These are phyloP conservation scores for Plumapathes pennacea DNA, from an alignment of 92 coral and sea anemone species.

Conservation along the genomic window DNA sequence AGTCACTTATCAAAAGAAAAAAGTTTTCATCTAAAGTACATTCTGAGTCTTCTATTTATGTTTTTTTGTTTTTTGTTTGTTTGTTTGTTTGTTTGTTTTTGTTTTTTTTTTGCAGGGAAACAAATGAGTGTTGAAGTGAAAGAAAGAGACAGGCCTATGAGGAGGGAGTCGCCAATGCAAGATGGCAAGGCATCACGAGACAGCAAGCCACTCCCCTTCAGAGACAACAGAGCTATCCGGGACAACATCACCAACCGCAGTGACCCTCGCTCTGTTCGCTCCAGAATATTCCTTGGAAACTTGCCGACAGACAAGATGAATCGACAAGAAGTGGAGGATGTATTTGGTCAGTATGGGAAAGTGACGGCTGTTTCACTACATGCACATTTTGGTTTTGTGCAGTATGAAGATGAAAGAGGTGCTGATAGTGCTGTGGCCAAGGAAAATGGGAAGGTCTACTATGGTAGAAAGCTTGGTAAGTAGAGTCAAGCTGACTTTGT, in stretches of 20 bases:
- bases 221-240: no score
- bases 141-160: no score
- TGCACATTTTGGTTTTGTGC: slow-evolving; percentile 91
- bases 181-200: no score
- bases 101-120: no score
- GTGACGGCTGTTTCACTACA: slow-evolving; percentile 85
- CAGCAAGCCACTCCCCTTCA: no score
- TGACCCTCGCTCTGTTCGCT: slow-evolving; percentile 88
- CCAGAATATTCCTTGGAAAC: slow-evolving; percentile 93
- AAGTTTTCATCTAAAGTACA: no score
- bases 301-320: slow-evolving; percentile 69
- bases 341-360: slow-evolving; percentile 74
- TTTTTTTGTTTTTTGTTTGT: no score
- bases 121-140: no score
- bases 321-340: slow-evolving; percentile 84
- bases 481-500: neutral
- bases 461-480: slow-evolving; percentile 90
- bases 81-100: no score
- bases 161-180: no score
- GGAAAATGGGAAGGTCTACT: slow-evolving; percentile 70
- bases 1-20: no score
- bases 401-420: slow-evolving; percentile 76
- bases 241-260: slow-evolving; percentile 75
- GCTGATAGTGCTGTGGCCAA: slow-evolving; percentile 91
- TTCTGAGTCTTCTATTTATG: no score